Conservation (phyloP, 2,888 invertebrate species). For the Charanyca ferruginea region DNA sequence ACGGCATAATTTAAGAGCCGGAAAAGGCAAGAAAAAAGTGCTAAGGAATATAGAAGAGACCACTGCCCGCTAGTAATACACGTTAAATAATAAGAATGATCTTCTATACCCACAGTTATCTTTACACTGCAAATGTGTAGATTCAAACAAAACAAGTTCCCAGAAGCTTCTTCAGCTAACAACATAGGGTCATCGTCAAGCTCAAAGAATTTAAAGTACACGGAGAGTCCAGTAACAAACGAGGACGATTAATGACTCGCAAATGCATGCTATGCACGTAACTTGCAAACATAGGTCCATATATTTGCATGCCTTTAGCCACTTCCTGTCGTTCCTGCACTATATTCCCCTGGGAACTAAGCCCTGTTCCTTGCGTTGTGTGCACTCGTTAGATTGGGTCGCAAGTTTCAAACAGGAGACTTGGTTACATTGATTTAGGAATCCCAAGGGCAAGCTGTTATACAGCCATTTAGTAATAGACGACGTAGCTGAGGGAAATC, state of each 20-base stretch:
- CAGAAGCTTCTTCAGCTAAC: not conserved
- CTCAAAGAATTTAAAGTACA: constrained; percentile 25
- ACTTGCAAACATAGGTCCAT: constrained; percentile 40
- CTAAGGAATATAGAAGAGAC: no score
- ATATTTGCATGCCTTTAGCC: constrained; percentile 55
- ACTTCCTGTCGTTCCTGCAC: constrained; percentile 27
- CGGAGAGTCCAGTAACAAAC: constrained; percentile 19
- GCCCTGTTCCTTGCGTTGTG: constrained; percentile 21
- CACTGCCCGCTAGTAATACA: no score
- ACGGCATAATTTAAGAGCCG: no score
- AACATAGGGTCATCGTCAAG: constrained; percentile 5
- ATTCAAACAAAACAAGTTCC: not conserved
- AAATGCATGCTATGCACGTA: constrained; percentile 53
- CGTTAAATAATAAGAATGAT: no score
- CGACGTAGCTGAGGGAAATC: not conserved
- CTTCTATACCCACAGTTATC: no score
- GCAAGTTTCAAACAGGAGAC: constrained; percentile 20
- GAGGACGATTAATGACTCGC: constrained; percentile 43
- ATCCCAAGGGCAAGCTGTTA: constrained; percentile 16
- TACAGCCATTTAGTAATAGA: constrained; percentile 18
- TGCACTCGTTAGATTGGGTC: constrained; percentile 25
- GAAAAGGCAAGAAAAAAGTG: no score
- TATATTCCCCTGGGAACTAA: constrained; percentile 45
- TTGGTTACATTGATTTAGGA: constrained; percentile 40
- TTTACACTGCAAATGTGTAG: no score